phyloP scores from a whole-genome alignment of 2,888 invertebrate species.

The Sinotaia quadrata region DNA sequence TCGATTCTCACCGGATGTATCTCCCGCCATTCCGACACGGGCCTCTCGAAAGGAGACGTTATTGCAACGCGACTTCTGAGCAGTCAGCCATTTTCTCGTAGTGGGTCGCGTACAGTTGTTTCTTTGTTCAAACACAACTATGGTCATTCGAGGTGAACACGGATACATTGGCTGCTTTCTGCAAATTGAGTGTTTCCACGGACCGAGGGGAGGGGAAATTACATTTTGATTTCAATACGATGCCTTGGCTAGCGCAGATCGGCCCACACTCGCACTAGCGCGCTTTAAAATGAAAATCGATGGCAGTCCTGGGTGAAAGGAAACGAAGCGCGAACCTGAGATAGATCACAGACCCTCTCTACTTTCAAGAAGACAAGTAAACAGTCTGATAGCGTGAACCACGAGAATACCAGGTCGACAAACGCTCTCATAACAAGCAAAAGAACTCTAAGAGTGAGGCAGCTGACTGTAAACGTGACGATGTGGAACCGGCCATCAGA shows the following conservation, averaged over 20 bases:
- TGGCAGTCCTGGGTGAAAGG: background rate
- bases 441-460: no score
- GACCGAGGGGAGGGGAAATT: slow-evolving; percentile 25
- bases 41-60: background rate
- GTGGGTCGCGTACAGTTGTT: slow-evolving; percentile 10
- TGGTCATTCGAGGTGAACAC: background rate
- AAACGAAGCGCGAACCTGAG: slow-evolving; percentile 18
- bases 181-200: slow-evolving; percentile 26
- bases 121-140: slow-evolving; percentile 20
- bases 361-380: no score
- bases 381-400: no score
- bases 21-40: slow-evolving; percentile 14
- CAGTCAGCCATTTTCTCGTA: slow-evolving; percentile 1
- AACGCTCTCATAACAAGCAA: no score
- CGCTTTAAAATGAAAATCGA: slow-evolving; percentile 8
- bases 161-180: slow-evolving; percentile 13
- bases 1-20: slow-evolving; percentile 12
- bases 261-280: background rate
- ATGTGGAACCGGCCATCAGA: no score
- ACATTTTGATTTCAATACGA: slow-evolving; percentile 21
- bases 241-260: background rate
- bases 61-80: slow-evolving; percentile 4
- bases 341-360: no score
- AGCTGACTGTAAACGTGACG: no score
- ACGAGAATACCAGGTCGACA: no score